Evolutionary conservation across 2,113 vertebrate species (phyloP).

Genomic region (Lipophrys pholis): DNA sequence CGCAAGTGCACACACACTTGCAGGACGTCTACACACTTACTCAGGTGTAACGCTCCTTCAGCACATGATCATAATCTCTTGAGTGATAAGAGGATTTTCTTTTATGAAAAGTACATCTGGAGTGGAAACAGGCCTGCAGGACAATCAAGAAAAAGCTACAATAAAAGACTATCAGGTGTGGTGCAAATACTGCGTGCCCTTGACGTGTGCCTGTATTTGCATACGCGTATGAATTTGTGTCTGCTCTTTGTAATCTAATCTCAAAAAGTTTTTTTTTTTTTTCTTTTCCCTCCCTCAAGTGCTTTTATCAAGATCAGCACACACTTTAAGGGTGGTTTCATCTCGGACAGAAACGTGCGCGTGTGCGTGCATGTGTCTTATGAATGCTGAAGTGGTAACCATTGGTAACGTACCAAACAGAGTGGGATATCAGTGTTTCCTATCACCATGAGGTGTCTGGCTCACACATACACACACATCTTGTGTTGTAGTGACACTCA

Average conservation of each 20-base stretch:
- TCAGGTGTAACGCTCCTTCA: conserved; percentile 2
- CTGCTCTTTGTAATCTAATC: conserved; percentile 38
- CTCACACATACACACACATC: conserved; percentile 14
- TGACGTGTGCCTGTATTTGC: conserved; percentile 21
- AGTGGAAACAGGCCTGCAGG: not conserved
- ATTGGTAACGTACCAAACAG: conserved; percentile 53
- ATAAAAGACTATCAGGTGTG: conserved; percentile 6
- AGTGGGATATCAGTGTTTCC: conserved; percentile 48
- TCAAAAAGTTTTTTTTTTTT: conserved; percentile 9
- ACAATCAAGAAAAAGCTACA: not conserved
- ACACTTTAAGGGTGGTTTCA: conserved; percentile 41
- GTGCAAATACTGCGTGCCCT: conserved; percentile 9
- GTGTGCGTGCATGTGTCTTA: conserved; percentile 3
- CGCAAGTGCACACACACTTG: not conserved
- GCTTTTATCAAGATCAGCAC: conserved; percentile 44
- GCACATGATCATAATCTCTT: conserved; percentile 34
- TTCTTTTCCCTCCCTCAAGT: conserved; percentile 1
- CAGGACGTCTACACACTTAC: conserved; percentile 1
- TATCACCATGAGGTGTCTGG: conserved; percentile 49
- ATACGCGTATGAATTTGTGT: conserved; percentile 10
- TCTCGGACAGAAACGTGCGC: conserved; percentile 14
- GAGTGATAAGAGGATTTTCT: conserved; percentile 17
- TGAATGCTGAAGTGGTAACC: conserved; percentile 60
- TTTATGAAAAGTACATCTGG: conserved; percentile 33
- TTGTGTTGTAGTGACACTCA: conserved; percentile 66